phyloP scores from a whole-genome alignment of 2,797 vertebrate species.

The Notolabrus celidotus region DNA sequence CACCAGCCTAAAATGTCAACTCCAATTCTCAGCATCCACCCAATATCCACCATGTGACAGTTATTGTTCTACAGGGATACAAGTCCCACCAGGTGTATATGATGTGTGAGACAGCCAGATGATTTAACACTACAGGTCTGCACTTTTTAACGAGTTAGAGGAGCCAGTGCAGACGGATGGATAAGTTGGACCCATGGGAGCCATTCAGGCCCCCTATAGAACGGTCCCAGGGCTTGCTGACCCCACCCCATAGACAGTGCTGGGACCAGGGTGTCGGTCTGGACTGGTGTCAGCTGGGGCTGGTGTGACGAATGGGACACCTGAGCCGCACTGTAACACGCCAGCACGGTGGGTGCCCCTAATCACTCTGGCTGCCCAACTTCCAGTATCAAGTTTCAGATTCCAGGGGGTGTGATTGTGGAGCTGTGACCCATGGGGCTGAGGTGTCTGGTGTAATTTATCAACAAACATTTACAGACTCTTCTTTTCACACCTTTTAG shows the following conservation, averaged over 20 bases:
- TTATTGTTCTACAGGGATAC: conserved; percentile 76
- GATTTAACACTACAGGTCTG: conserved; percentile 72
- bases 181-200: conserved; percentile 78
- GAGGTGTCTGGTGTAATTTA: conserved; percentile 73
- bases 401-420: conserved; percentile 68
- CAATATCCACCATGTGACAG: conserved; percentile 65
- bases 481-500: conserved; percentile 50
- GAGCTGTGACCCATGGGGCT: conserved; percentile 57
- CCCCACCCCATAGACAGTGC: conserved; percentile 57
- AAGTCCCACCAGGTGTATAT: conserved; percentile 77
- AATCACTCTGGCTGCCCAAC: conserved; percentile 76
- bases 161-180: conserved; percentile 61
- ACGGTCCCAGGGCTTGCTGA: conserved; percentile 53
- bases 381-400: conserved; percentile 76
- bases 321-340: conserved; percentile 83
- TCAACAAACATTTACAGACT: conserved; percentile 75
- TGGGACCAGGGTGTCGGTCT: conserved; percentile 39
- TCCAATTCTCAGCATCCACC: conserved; percentile 44
- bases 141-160: conserved; percentile 76
- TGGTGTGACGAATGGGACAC: conserved; percentile 82
- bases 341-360: conserved; percentile 73
- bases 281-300: conserved; percentile 31
- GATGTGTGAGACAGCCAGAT: conserved; percentile 70
- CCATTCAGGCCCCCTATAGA: conserved; percentile 59
- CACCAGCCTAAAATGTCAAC: conserved; percentile 38